Base-by-base conservation (phyloP, 2,113 vertebrate genomes). In the Oryctolagus cuniculus region DNA sequence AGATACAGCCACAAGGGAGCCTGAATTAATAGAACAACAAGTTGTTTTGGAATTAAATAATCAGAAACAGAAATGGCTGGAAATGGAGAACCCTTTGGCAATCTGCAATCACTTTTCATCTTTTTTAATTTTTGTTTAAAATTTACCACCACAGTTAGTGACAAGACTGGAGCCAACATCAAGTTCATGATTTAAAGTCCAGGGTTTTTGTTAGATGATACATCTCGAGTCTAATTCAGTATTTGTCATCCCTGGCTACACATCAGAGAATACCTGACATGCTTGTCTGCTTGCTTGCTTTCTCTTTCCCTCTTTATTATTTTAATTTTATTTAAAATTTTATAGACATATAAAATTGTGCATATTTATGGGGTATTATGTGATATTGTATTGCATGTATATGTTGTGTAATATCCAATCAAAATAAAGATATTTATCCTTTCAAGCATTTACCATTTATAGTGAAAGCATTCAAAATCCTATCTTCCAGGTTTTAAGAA, bases 61-160 rank as follows among this genome's bases (percentile, higher is more conserved):
- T 25, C 53, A n/a, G 19, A 78, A 34, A 49, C 5, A 74, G 63
- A 83, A 51, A 49, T 24, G 72, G 22, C 16, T 83, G 63, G 55
- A 84, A 87, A 91, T 16, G 29, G 12, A 89, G 88, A 27, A 22
- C 19, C 11, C 7, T 75, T 96, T 84, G 49, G 11, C 22, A 53
- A 58, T 77, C 36, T 75, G 34, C 66, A 88, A 21, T 81, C 44
- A 15, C 19, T 89, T 67, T 63, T 4, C 0, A 6, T 36, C 13
- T 61, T 64, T 61, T 61, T 66, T 53, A 79, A 8, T 19, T 75
- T 94, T 92, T 81, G 69, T 92, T 79, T 72, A 44, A 70, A 80
- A 83, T 89, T 44, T 89, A 15, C 5, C 38, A 25, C 53, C 53
- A 38, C 49, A 55, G 36, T 67, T 4, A 82, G 69, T 38, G 29